phyloP scores from a whole-genome alignment of 2,113 vertebrate species.

The Ammospiza nelsoni region DNA sequence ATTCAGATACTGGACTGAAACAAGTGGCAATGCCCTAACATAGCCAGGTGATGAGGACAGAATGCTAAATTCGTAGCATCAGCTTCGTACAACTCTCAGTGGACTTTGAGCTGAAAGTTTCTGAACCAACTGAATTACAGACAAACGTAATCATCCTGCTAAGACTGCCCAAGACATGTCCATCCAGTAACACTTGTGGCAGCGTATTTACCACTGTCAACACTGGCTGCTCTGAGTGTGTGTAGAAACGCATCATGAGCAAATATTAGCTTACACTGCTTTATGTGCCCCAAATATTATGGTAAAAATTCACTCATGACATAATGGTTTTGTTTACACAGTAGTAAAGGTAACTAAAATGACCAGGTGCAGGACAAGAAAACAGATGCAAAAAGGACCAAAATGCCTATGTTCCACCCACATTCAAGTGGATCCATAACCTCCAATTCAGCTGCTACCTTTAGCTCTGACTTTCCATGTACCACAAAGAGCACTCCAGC shows the following conservation, averaged over 20 bases:
- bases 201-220: neutral
- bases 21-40: neutral
- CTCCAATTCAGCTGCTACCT: neutral
- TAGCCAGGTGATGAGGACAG: neutral
- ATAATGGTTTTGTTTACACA: neutral
- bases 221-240: neutral
- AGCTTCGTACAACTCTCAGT: neutral
- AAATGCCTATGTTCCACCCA: neutral
- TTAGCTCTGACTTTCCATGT: neutral
- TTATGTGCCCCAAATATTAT: neutral
- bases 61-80: neutral
- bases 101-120: slow-evolving; percentile 42
- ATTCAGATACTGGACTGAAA: neutral
- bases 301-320: neutral
- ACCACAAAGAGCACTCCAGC: neutral
- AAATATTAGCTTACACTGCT: neutral
- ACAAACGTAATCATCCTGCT: slow-evolving; percentile 26
- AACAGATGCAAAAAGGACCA: neutral
- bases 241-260: neutral
- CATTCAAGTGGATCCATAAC: neutral
- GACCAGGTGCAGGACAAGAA: neutral
- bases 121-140: neutral
- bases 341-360: neutral
- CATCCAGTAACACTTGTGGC: neutral
- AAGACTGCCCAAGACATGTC: slow-evolving; percentile 26